Conservation (phyloP, 1,140 invertebrate genomes). For the Pogonomyrmex barbatus region DNA sequence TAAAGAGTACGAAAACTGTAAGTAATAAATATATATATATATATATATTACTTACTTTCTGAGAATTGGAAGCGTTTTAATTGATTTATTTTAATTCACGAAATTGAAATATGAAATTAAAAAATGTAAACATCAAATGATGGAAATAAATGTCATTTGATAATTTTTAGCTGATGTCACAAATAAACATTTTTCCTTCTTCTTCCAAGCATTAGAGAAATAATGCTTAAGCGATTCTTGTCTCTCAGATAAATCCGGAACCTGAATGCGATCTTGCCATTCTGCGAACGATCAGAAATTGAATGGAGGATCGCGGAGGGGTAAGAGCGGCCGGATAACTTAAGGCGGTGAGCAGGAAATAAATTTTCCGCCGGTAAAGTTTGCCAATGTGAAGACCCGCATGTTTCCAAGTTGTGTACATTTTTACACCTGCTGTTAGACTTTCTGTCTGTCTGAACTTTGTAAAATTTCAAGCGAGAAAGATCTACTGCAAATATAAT, state of each 20-base stretch:
- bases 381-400: constrained; percentile 24
- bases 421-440: constrained; percentile 36
- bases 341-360: constrained; percentile 67
- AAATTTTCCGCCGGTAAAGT: constrained; percentile 65
- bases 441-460: constrained; percentile 17
- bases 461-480: constrained; percentile 30
- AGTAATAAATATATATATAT: neutral
- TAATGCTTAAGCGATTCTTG: neutral
- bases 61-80: neutral
- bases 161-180: neutral
- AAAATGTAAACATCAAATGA: neutral
- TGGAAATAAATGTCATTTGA: neutral
- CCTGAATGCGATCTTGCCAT: neutral
- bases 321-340: constrained; percentile 57
- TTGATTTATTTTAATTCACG: neutral
- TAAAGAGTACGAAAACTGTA: neutral
- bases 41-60: neutral
- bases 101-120: neutral
- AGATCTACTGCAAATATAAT: neutral
- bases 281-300: constrained; percentile 66
- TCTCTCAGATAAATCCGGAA: neutral
- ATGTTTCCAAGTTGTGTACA: constrained; percentile 48
- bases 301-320: constrained; percentile 55
- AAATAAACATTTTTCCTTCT: neutral
- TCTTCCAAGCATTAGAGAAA: neutral